A percentile compares a stretch with the other conserved stretches of the same genome.
phyloP scores from a whole-genome alignment of 2,888 invertebrate species.

The Lasioglossum figueresi region DNA sequence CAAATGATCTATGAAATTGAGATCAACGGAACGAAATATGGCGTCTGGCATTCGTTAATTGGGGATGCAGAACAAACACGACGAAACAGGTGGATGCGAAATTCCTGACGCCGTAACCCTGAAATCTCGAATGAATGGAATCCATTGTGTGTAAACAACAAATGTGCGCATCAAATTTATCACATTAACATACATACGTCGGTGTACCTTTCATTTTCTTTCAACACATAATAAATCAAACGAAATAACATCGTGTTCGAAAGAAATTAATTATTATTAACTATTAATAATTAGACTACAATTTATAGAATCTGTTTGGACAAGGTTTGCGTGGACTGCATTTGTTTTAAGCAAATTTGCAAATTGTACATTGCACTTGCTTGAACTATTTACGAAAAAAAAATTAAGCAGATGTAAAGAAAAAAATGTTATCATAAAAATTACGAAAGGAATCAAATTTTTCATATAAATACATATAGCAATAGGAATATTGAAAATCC shows the following conservation, averaged over 20 bases:
- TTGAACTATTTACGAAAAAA: no score
- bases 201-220: background rate
- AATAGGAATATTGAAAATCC: no score
- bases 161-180: conserved; percentile 19
- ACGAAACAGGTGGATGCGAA: conserved; percentile 42
- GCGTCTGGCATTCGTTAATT: conserved; percentile 20
- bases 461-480: background rate
- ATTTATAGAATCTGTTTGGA: background rate
- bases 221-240: background rate
- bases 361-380: no score
- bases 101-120: conserved; percentile 27
- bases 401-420: background rate
- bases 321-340: background rate
- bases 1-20: background rate
- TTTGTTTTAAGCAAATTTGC: background rate
- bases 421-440: background rate
- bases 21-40: conserved; percentile 23
- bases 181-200: background rate
- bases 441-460: background rate
- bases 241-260: background rate
- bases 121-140: conserved; percentile 52
- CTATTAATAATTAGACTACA: background rate
- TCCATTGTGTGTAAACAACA: conserved; percentile 1
- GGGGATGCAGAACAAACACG: conserved; percentile 25
- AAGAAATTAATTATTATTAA: background rate